A percentile compares a stretch with the other conserved stretches of the same genome.
Conservation (phyloP, 2,797 vertebrate genomes). For the Neolamprologus multifasciatus region DNA sequence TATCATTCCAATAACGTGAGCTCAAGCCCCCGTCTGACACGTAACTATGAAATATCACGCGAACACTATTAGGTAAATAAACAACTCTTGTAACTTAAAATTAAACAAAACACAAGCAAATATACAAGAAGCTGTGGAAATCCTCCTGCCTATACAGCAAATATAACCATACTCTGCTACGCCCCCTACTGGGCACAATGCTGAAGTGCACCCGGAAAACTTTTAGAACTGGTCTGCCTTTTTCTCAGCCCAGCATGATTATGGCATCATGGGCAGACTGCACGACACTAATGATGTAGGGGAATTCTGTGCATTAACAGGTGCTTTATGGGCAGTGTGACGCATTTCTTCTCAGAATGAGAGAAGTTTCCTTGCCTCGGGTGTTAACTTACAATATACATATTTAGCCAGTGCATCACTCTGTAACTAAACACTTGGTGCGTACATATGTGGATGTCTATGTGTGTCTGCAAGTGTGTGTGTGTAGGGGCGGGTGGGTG, state of each 20-base stretch:
- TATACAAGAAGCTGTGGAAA: constrained; percentile 8
- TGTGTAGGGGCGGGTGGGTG: background rate
- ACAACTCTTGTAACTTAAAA: constrained; percentile 68
- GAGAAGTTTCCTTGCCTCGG: constrained; percentile 46
- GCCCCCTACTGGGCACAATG: constrained; percentile 62
- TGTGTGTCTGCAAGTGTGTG: background rate
- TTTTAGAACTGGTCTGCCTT: background rate
- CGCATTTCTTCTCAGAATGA: constrained; percentile 27
- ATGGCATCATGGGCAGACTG: background rate
- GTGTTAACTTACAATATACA: constrained; percentile 40
- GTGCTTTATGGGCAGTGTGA: constrained; percentile 48
- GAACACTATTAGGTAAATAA: constrained; percentile 74
- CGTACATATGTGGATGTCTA: background rate
- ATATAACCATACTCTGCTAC: constrained; percentile 5
- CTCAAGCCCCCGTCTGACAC: constrained; percentile 72
- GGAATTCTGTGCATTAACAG: constrained; percentile 50
- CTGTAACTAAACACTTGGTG: constrained; percentile 39
- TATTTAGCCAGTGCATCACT: constrained; percentile 58
- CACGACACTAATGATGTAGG: background rate
- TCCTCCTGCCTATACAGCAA: background rate
- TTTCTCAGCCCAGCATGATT: background rate
- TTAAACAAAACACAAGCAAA: constrained; percentile 60
- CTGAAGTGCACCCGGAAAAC: background rate
- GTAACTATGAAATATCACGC: constrained; percentile 79
- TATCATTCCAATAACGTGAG: constrained; percentile 79